These are phyloP conservation scores for Zaprionus taronus DNA, from an alignment of 1,140 invertebrate genomes.

Conservation along the genomic window DNA sequence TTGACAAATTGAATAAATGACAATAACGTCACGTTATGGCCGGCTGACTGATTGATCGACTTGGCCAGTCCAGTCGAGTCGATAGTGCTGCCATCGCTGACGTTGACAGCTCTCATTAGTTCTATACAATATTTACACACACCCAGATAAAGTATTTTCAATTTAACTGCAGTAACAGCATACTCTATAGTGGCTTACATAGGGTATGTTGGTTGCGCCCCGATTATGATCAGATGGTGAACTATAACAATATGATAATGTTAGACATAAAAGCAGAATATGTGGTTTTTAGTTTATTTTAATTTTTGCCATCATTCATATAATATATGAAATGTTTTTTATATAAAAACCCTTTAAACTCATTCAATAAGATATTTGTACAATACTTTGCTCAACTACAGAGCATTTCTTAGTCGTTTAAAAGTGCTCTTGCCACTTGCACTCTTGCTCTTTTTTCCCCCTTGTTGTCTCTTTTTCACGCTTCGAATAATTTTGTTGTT, in stretches of 20 bases:
- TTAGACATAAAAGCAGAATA: too few relatives aligned
- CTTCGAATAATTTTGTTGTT: constrained; percentile 55
- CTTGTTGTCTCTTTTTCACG: constrained; percentile 47
- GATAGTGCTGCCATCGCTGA: constrained; percentile 33
- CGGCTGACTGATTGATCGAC: constrained; percentile 29
- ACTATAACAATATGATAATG: background rate
- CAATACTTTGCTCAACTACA: background rate
- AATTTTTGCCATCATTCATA: too few relatives aligned
- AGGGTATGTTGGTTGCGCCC: background rate
- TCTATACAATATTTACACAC: constrained; percentile 32
- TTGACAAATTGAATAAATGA: constrained; percentile 56
- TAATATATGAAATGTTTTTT: too few relatives aligned
- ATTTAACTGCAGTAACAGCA: constrained; percentile 38
- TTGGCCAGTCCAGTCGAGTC: constrained; percentile 4
- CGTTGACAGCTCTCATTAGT: constrained; percentile 59
- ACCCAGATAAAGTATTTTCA: constrained; percentile 41
- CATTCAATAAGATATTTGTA: too few relatives aligned
- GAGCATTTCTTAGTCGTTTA: background rate
- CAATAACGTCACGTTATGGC: constrained; percentile 50
- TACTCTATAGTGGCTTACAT: background rate
- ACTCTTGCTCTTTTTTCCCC: constrained; percentile 1
- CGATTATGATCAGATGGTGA: background rate
- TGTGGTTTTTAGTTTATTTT: too few relatives aligned
- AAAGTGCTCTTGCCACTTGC: background rate
- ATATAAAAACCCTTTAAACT: too few relatives aligned